phyloP scores from a whole-genome alignment of 2,113 vertebrate species.

The Gambusia holbrooki region DNA sequence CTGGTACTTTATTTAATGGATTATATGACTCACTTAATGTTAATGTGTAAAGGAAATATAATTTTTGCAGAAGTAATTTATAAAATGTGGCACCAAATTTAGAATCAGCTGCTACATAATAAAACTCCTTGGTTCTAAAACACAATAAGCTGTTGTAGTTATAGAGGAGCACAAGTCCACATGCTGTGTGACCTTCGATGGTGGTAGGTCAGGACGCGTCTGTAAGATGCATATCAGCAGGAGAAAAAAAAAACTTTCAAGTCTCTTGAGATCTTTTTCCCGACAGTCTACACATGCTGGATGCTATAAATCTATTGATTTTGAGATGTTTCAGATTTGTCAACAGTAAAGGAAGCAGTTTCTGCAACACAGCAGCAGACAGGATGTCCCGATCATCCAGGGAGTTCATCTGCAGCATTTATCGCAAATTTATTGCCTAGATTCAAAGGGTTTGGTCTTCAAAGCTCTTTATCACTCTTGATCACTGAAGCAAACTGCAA shows the following conservation, averaged over 20 bases:
- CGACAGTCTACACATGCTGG: conserved; percentile 28
- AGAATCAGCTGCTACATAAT: conserved; percentile 20
- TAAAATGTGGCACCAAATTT: conserved; percentile 8
- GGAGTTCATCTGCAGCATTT: conserved; percentile 54
- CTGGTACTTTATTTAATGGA: background rate
- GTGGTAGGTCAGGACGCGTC: conserved; percentile 14
- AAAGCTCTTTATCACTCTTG: conserved; percentile 39
- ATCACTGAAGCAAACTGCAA: conserved; percentile 10
- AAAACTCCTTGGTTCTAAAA: background rate
- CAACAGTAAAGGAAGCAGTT: conserved; percentile 41
- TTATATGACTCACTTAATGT: background rate
- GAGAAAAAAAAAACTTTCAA: conserved; percentile 16
- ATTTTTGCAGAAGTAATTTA: background rate
- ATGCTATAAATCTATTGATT: conserved; percentile 12
- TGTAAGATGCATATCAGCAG: conserved; percentile 39
- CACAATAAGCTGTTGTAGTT: background rate
- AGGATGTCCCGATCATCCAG: conserved; percentile 22
- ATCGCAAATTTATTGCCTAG: conserved; percentile 47
- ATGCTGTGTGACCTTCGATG: conserved; percentile 1
- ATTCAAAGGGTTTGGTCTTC: conserved; percentile 50
- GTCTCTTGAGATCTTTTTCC: conserved; percentile 35
- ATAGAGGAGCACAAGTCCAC: background rate
- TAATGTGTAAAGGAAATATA: background rate
- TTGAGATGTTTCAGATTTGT: conserved; percentile 23
- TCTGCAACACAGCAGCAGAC: conserved; percentile 44